Percentiles rank a stretch among this genome's conserved stretches.
phyloP scores from a whole-genome alignment of 2,113 vertebrate species.

The Numida meleagris region DNA sequence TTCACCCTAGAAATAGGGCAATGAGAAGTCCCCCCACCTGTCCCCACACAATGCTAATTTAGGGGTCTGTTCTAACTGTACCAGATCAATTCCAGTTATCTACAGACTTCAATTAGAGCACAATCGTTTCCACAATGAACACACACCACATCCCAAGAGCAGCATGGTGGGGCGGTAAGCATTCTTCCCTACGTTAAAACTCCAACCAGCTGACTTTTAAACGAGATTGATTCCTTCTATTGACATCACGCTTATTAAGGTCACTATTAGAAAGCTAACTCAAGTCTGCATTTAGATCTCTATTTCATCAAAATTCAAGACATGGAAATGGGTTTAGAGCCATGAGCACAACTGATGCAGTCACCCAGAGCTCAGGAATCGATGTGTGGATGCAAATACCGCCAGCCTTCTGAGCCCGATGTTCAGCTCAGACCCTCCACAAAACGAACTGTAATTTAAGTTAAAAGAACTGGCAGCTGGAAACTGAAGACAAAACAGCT shows the following conservation, averaged over 20 bases:
- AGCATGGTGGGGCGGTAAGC: background rate
- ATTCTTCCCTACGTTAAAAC: background rate
- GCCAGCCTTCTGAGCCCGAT: background rate
- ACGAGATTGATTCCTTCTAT: background rate
- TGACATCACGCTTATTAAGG: background rate
- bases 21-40: background rate
- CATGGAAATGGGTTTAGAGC: background rate
- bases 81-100: background rate
- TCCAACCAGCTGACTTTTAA: background rate
- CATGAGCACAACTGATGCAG: background rate
- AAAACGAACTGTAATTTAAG: background rate
- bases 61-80: background rate
- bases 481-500: slow-evolving; percentile 46
- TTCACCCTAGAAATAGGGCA: background rate
- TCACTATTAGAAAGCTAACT: background rate
- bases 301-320: background rate
- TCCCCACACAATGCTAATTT: background rate
- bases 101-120: background rate
- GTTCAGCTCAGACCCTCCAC: background rate
- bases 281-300: background rate
- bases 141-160: accelerated
- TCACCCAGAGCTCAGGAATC: background rate
- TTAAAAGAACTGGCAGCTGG: background rate
- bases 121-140: background rate
- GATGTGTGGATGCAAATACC: background rate